These are phyloP conservation scores for Malurus cyaneus DNA, from an alignment of 2,113 vertebrate species.

Conservation along the genomic window DNA sequence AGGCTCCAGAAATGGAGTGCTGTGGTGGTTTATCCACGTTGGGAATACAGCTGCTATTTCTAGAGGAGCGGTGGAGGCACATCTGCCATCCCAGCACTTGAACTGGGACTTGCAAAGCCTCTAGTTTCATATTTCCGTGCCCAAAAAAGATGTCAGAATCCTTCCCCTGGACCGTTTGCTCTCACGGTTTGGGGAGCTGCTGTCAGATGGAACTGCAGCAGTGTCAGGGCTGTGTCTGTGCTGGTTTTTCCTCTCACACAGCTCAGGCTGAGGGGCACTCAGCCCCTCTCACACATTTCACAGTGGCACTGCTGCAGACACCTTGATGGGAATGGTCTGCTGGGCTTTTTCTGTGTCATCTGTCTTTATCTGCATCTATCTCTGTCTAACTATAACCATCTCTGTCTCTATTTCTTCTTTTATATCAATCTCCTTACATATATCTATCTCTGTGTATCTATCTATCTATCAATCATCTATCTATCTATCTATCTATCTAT, in stretches of 20 bases:
- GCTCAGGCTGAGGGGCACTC: too few species aligned
- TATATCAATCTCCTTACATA: background rate
- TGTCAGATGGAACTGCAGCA: background rate
- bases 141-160: background rate
- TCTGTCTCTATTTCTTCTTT: background rate
- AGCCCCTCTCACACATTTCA: too few species aligned
- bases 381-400: background rate
- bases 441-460: background rate
- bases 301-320: background rate
- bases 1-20: background rate
- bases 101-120: background rate
- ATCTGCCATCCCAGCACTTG: background rate
- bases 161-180: slow-evolving; percentile 20
- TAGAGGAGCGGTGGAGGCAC: background rate
- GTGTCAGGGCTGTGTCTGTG: background rate
- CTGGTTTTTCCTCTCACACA: background rate
- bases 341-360: background rate
- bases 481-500: too few species aligned
- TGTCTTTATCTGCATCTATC: background rate
- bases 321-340: fast-evolving
- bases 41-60: background rate
- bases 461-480: background rate
- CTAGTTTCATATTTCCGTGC: background rate
- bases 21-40: background rate
- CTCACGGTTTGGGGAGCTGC: background rate